A percentile compares a stretch with the other conserved stretches of the same genome.
These are phyloP conservation scores for Notarius quadriscutis DNA, from an alignment of 2,113 vertebrate genomes.

Conservation along the genomic window DNA sequence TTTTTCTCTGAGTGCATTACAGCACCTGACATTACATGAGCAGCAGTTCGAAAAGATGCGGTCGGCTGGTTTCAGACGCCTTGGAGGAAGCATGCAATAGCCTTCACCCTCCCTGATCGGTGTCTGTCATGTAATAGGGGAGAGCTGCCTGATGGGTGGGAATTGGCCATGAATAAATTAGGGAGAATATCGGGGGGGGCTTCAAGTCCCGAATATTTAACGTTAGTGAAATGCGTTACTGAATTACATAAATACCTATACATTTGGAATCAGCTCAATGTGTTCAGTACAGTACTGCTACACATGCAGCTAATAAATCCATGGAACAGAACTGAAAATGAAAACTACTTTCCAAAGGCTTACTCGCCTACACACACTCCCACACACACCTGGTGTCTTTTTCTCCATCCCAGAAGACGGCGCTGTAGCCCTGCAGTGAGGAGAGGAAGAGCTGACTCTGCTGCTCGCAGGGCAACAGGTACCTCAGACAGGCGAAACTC, in stretches of 20 bases:
- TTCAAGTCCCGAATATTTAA: neutral
- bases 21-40: neutral
- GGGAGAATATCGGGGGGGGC: neutral
- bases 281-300: neutral
- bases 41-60: neutral
- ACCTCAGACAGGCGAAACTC: conserved; percentile 86
- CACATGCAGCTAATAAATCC: neutral
- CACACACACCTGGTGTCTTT: conserved; percentile 79
- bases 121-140: neutral
- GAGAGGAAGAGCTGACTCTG: conserved; percentile 89
- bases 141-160: neutral
- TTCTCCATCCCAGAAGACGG: conserved; percentile 90
- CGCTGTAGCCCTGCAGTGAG: conserved; percentile 80
- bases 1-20: neutral
- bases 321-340: neutral
- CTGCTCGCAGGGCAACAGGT: conserved; percentile 80
- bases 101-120: neutral
- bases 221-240: neutral
- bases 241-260: neutral
- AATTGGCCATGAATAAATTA: neutral
- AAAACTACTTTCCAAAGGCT: neutral
- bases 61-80: neutral
- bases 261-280: neutral
- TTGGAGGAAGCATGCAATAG: neutral
- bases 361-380: neutral